Conservation (phyloP, 2,113 vertebrate species). For the Illadopsis cleaveri region DNA sequence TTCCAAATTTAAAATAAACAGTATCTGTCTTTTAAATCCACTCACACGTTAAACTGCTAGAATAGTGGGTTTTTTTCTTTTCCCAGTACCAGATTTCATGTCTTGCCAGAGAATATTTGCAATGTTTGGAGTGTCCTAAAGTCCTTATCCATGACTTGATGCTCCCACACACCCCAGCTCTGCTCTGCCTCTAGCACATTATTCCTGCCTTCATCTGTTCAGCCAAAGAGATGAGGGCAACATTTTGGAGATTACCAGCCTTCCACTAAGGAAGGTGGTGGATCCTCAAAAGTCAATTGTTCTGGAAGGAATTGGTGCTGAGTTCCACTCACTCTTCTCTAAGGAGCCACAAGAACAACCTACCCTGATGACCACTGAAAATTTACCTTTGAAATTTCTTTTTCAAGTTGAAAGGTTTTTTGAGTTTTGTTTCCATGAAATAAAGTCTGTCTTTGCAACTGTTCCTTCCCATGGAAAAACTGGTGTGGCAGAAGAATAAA, state of each 20-base stretch:
- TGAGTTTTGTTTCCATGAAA: background rate
- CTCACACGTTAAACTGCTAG: accelerated
- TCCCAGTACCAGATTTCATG: background rate
- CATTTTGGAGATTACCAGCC: background rate
- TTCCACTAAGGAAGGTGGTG: background rate
- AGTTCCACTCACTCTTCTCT: background rate
- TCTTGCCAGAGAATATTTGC: background rate
- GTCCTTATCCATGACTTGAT: background rate
- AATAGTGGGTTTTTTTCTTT: background rate
- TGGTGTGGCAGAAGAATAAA: background rate
- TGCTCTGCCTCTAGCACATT: background rate
- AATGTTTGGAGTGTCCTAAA: background rate
- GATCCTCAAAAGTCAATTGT: background rate
- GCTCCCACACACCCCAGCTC: background rate
- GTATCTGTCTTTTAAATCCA: background rate
- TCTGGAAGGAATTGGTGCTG: background rate
- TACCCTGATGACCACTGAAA: background rate
- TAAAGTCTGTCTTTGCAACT: background rate
- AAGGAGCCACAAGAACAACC: background rate
- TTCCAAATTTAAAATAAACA: background rate
- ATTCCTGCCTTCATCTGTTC: background rate
- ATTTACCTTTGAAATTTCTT: background rate
- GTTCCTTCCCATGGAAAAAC: background rate
- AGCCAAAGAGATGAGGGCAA: background rate
- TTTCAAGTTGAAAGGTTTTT: background rate